phyloP scores from a whole-genome alignment of 2,113 vertebrate species.

The Taurulus bubalis region DNA sequence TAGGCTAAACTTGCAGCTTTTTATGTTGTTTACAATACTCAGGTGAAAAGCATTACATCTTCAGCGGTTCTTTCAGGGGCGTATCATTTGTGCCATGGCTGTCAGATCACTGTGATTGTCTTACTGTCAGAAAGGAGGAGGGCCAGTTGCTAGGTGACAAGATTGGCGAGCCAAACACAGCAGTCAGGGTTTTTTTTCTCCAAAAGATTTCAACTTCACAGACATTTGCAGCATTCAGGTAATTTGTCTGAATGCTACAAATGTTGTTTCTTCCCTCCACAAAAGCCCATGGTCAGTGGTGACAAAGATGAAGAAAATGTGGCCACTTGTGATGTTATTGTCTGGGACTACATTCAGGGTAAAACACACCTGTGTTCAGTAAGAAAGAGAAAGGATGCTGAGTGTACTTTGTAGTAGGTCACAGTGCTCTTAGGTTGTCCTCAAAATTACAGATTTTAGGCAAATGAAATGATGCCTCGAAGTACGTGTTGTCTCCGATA shows the following conservation, averaged over 20 bases:
- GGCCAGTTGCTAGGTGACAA: constrained; percentile 82
- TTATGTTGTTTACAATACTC: constrained; percentile 20
- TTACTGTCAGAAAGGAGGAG: constrained; percentile 58
- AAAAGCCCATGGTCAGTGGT: not conserved
- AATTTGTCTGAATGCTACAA: constrained; percentile 17
- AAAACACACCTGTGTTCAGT: not conserved
- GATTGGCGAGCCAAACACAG: constrained; percentile 54
- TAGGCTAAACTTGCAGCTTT: too few species aligned
- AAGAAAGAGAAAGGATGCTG: not conserved
- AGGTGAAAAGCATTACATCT: constrained; percentile 19
- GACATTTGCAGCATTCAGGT: constrained; percentile 45
- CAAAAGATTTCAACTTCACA: constrained; percentile 49
- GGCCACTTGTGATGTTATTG: not conserved
- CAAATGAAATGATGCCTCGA: not conserved
- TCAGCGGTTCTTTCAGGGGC: constrained; percentile 7
- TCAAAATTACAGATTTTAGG: not conserved
- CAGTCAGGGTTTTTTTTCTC: constrained; percentile 41
- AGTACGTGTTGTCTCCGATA: not conserved
- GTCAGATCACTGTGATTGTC: constrained; percentile 63
- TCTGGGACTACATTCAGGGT: not conserved
- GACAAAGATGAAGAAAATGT: not conserved
- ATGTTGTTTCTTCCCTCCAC: constrained; percentile 4
- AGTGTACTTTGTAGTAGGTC: not conserved
- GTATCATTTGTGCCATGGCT: constrained; percentile 47
- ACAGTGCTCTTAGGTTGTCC: not conserved